A percentile compares a stretch with the other conserved stretches of the same genome.
These are phyloP conservation scores for Aporophyla nigra DNA, from an alignment of 2,888 invertebrate genomes.

Conservation along the genomic window DNA sequence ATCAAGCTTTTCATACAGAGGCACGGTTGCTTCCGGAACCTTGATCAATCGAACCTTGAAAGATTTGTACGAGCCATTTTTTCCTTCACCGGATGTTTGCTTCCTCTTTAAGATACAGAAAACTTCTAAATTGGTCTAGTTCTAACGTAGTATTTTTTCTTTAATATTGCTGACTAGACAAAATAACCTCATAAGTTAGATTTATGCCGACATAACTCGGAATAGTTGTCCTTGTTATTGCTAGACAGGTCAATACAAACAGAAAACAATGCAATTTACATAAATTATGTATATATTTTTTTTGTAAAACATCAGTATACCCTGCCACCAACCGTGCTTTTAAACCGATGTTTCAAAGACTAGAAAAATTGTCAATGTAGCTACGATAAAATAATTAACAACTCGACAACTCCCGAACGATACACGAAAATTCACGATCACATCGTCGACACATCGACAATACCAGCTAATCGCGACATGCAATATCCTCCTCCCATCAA, in stretches of 20 bases:
- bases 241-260: not conserved
- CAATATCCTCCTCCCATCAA: conserved; percentile 42
- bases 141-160: conserved; percentile 19
- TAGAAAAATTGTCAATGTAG: not conserved
- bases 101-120: not conserved
- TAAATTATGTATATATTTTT: no score
- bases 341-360: not conserved
- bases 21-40: not conserved
- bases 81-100: conserved; percentile 40
- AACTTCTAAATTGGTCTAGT: conserved; percentile 30
- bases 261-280: not conserved
- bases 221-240: not conserved
- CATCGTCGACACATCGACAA: conserved; percentile 5
- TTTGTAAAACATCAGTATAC: no score
- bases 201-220: not conserved
- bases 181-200: conserved; percentile 27
- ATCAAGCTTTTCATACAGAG: not conserved
- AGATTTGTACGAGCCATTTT: not conserved
- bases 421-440: conserved; percentile 1
- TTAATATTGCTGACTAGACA: not conserved
- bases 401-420: not conserved
- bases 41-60: not conserved
- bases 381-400: not conserved
- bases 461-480: conserved; percentile 29
- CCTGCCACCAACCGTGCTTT: no score